Conservation (phyloP, 92 coral and sea anemone species). For the Anthopleura xanthogrammica region DNA sequence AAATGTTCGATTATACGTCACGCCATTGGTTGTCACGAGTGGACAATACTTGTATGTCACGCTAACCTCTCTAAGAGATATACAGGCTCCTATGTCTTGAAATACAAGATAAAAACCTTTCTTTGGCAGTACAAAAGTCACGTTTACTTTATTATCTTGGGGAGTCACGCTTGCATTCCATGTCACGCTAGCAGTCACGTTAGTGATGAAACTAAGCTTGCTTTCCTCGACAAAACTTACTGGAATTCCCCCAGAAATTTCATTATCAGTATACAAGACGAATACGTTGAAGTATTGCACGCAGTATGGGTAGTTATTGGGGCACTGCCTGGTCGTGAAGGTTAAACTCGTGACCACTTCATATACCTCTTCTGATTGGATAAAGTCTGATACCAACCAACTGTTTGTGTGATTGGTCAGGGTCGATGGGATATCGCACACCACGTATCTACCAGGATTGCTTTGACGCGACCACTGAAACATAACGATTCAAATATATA, state of each 20-base stretch:
- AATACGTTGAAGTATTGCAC: slow-evolving; percentile 46
- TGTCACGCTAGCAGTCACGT: slow-evolving; percentile 33
- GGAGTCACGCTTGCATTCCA: slow-evolving; percentile 47
- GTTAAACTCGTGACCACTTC: slow-evolving; percentile 45
- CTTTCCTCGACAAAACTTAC: slow-evolving; percentile 33
- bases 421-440: slow-evolving; percentile 60
- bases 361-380: slow-evolving; percentile 51
- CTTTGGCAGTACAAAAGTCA: slow-evolving; percentile 28
- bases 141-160: slow-evolving; percentile 36
- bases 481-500: neutral
- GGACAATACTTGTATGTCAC: slow-evolving; percentile 50
- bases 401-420: slow-evolving; percentile 51
- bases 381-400: slow-evolving; percentile 71
- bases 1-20: slow-evolving; percentile 35
- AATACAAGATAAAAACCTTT: slow-evolving; percentile 58
- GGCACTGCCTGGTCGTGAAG: slow-evolving; percentile 65
- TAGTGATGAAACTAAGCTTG: slow-evolving; percentile 38
- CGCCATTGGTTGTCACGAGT: slow-evolving; percentile 35
- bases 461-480: slow-evolving; percentile 64
- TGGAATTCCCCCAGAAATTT: slow-evolving; percentile 33
- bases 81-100: slow-evolving; percentile 66
- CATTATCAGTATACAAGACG: slow-evolving; percentile 33
- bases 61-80: slow-evolving; percentile 49
- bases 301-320: slow-evolving; percentile 43
- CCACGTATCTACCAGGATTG: slow-evolving; percentile 51